A percentile compares a stretch with the other conserved stretches of the same genome.
Conservation (phyloP, 53 echinoderm and acorn worm species). For the Paracentrotus lividus region DNA sequence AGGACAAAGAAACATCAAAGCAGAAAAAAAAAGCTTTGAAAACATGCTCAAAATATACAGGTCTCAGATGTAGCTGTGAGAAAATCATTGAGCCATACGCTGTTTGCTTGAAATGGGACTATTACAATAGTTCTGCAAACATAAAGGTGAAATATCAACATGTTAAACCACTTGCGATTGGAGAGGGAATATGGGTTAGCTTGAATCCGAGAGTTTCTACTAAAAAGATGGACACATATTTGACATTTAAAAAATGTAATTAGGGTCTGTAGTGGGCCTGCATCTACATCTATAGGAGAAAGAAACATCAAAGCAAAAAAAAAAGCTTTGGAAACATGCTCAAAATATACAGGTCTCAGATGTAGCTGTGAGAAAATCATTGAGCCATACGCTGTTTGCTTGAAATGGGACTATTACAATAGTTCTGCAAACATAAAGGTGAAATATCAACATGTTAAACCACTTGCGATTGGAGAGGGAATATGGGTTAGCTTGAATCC, state of each 20-base stretch:
- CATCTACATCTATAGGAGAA: no score
- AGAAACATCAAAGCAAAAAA: conserved; percentile 23
- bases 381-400: background rate
- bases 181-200: background rate
- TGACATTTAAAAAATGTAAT: no score
- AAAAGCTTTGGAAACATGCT: background rate
- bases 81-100: background rate
- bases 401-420: conserved; percentile 38
- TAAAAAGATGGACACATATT: background rate
- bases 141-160: background rate
- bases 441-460: conserved; percentile 28
- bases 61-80: background rate
- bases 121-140: conserved; percentile 3
- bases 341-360: background rate
- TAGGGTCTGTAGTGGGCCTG: no score
- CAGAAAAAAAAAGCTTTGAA: background rate
- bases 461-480: background rate
- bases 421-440: background rate
- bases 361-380: background rate
- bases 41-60: background rate
- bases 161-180: conserved; percentile 21
- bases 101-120: conserved; percentile 22
- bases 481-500: background rate
- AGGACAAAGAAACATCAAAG: conserved; percentile 39
- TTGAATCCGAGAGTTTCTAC: background rate